Evolutionary conservation across 1,140 invertebrate species (phyloP).

Genomic region (Nixonia krombeini): DNA sequence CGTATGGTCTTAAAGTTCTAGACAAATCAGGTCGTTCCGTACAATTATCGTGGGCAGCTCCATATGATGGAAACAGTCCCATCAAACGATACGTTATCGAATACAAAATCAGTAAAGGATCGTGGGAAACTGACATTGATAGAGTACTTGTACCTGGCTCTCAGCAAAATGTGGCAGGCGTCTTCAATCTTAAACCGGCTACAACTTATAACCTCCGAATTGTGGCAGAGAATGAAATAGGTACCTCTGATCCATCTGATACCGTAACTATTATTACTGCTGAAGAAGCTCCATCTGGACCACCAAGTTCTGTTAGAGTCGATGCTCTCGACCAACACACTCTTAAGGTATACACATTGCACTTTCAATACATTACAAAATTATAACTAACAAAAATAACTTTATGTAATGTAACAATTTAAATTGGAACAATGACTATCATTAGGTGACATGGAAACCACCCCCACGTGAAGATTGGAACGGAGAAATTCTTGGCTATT

Average conservation of each 20-base stretch:
- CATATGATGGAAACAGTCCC: conserved; percentile 96
- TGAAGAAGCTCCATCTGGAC: conserved; percentile 92
- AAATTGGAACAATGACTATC: too few relatives aligned
- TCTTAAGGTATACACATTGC: conserved; percentile 79
- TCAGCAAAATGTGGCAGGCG: conserved; percentile 87
- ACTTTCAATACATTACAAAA: neutral
- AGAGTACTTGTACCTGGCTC: conserved; percentile 85
- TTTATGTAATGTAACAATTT: too few relatives aligned
- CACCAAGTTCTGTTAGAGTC: conserved; percentile 86
- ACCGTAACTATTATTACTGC: conserved; percentile 94
- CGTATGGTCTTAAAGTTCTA: conserved; percentile 90
- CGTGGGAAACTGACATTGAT: conserved; percentile 87
- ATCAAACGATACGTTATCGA: conserved; percentile 93
- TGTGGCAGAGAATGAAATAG: conserved; percentile 95
- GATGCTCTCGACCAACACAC: conserved; percentile 94
- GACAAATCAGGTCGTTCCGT: conserved; percentile 93
- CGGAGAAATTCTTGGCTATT: conserved; percentile 91
- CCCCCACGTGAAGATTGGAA: conserved; percentile 92
- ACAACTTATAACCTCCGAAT: conserved; percentile 94
- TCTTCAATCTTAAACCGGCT: conserved; percentile 90
- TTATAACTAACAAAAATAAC: too few relatives aligned
- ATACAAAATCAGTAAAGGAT: conserved; percentile 91
- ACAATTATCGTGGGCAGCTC: conserved; percentile 92
- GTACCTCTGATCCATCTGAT: conserved; percentile 90
- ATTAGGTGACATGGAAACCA: conserved; percentile 91